Evolutionary conservation across 2,888 invertebrate species (phyloP).

Genomic region (Nesidiocoris tenuis): DNA sequence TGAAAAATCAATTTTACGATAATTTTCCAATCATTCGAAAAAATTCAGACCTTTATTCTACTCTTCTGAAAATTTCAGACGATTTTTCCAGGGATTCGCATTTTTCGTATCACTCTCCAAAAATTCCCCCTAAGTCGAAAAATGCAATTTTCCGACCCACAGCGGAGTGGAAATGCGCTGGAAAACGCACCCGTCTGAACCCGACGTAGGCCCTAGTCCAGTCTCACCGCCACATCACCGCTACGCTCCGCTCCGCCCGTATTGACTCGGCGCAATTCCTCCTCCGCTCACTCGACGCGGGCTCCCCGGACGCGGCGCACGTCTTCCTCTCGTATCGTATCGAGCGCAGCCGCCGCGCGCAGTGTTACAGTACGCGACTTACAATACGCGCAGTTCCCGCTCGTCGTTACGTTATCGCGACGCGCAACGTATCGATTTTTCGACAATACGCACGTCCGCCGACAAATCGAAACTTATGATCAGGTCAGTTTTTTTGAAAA

Average conservation of each 20-base stretch:
- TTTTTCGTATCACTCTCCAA: too few relatives aligned
- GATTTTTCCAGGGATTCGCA: too few relatives aligned
- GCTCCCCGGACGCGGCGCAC: neutral
- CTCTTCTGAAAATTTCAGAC: too few relatives aligned
- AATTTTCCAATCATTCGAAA: too few relatives aligned
- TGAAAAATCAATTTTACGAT: too few relatives aligned
- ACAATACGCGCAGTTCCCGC: neutral
- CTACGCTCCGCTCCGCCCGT: neutral
- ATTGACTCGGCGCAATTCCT: constrained; percentile 4
- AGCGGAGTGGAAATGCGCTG: too few relatives aligned
- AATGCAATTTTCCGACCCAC: too few relatives aligned
- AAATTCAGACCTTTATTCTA: too few relatives aligned
- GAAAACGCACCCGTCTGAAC: too few relatives aligned
- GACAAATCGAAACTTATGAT: neutral
- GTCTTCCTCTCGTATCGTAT: neutral
- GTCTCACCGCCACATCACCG: neutral
- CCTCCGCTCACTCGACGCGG: neutral
- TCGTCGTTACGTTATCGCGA: neutral
- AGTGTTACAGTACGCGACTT: neutral
- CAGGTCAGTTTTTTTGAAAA: neutral
- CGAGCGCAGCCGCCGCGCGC: neutral
- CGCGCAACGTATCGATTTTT: neutral
- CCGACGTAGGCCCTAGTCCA: too few relatives aligned
- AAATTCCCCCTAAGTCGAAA: too few relatives aligned
- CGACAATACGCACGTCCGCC: neutral